Base-by-base conservation (phyloP, 2,888 invertebrate genomes). In the Dynastes maya region DNA sequence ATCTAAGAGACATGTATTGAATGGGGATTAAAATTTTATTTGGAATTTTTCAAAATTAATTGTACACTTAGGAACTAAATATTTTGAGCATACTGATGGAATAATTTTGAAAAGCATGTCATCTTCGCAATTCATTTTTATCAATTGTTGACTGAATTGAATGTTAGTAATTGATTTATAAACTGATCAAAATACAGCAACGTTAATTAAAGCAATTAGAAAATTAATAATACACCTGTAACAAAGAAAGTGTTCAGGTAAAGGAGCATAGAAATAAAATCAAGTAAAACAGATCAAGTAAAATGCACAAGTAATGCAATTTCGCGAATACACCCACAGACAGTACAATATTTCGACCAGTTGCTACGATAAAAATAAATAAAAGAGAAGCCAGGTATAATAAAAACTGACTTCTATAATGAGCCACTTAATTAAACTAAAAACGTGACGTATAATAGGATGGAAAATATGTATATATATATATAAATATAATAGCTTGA, bases 401-500 rank as follows among this genome's bases (percentile, higher is more conserved):
- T 9, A 32, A 67, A 67, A 67, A 22, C 45, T 22, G 40, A 22
- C 11, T 63, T n/a, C 11, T 63, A 63, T 63, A 63, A 29, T n/a
- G 68, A 67, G 49, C 45, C 22, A 49, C 13, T 5, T 67, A 53
- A 70, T 29, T 16, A 53, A 29, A 71, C n/a, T 37, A 58, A 6
- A 22, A 8, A 51, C 4, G 27, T 5, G 22, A 45, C 5, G 27
- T 13, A 27, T 51, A 51, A 51, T 51, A 22, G 9, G 27, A 27
- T 49, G 16, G 29, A 6, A 68, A 49, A 49, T 22, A 49, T 49
- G 2, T 58, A 22, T 72, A 40, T 61, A 58, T 45, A 63, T 68
- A 27, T 51, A 58, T 58, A 58, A 68, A 49, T 74, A 74, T 61
- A 45, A 71, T 55, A 71, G 32, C 32, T 71, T 61, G 63, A 27